Percentiles rank a stretch among this genome's conserved stretches.
Conservation (phyloP, 2,113 vertebrate genomes). For the Rhabdornis inornatus region DNA sequence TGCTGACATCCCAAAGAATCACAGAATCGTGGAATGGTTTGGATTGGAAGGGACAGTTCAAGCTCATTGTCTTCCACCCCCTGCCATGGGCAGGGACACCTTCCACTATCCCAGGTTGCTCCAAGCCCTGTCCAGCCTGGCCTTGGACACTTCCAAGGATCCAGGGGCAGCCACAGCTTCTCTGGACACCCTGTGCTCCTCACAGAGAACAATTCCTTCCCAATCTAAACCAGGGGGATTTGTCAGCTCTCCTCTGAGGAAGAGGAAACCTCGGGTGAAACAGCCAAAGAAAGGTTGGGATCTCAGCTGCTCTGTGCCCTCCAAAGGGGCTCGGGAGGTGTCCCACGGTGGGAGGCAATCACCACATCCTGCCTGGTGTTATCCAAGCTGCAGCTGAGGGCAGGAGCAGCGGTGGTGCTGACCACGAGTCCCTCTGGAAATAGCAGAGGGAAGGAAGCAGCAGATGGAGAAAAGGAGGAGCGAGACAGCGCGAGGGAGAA, state of each 20-base stretch:
- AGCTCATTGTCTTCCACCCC: neutral
- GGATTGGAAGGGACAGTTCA: neutral
- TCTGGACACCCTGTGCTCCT: neutral
- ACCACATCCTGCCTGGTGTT: neutral
- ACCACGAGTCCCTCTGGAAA: neutral
- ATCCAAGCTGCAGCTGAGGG: neutral
- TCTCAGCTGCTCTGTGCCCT: neutral
- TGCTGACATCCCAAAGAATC: neutral
- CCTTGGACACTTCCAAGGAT: neutral
- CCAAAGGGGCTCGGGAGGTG: neutral
- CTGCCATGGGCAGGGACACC: neutral
- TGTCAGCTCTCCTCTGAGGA: neutral
- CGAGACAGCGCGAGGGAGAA: neutral
- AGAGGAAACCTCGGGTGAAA: rapidly evolving
- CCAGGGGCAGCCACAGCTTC: neutral
- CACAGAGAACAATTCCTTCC: neutral
- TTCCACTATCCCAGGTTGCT: rapidly evolving
- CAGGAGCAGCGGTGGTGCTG: neutral
- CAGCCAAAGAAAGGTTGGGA: neutral
- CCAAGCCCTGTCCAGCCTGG: rapidly evolving
- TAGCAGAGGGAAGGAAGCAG: neutral
- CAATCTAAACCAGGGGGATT: neutral
- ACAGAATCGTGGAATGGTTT: neutral
- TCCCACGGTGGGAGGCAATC: neutral
- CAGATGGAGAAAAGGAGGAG: constrained; percentile 51